These are phyloP conservation scores for Laticauda laticaudata DNA, from an alignment of 2,113 vertebrate genomes.

Conservation along the genomic window DNA sequence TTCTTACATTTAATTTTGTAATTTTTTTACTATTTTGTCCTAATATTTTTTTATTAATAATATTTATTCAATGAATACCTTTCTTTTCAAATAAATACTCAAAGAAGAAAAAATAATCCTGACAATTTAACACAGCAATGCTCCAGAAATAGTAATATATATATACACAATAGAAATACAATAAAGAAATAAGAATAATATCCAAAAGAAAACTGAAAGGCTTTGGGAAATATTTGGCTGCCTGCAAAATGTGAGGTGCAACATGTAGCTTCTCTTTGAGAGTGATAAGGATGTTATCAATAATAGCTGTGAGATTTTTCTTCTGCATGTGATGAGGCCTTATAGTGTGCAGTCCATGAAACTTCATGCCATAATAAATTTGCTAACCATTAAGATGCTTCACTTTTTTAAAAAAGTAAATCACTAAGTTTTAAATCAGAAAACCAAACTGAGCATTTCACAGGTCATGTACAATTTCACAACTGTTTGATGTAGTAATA, in stretches of 20 bases:
- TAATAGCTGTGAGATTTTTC: neutral
- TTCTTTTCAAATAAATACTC: neutral
- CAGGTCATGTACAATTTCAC: neutral
- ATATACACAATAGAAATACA: neutral
- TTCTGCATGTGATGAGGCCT: neutral
- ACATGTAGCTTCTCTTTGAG: neutral
- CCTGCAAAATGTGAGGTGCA: neutral
- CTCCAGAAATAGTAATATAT: neutral
- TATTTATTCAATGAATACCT: neutral
- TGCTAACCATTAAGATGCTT: neutral
- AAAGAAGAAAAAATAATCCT: neutral
- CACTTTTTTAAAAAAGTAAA: neutral
- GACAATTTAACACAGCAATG: neutral
- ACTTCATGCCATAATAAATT: neutral
- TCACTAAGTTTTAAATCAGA: neutral
- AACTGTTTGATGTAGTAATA: neutral
- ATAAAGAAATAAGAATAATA: neutral
- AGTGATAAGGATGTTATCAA: neutral
- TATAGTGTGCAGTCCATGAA: neutral
- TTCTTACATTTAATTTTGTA: neutral
- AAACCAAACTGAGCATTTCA: neutral
- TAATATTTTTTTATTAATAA: neutral
- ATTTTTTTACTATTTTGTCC: neutral
- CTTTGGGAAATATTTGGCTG: neutral
- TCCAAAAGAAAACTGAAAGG: neutral